Evolutionary conservation across 1,140 invertebrate genomes (phyloP).

Genomic region (Magallana gigas): DNA sequence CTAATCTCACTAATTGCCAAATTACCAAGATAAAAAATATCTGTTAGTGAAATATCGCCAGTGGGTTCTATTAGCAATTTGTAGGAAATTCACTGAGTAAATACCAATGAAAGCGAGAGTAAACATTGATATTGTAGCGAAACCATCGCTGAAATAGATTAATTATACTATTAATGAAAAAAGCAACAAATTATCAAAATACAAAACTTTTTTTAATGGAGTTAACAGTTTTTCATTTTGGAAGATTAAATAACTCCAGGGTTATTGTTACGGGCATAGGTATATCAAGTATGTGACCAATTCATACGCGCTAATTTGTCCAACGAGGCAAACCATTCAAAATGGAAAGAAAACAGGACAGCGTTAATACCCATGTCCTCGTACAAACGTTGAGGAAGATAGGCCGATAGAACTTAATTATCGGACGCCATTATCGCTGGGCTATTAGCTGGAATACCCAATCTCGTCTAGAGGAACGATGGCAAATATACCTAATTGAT

Average conservation of each 20-base stretch:
- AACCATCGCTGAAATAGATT: constrained; percentile 22
- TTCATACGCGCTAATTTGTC: constrained; percentile 9
- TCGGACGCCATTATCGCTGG: background rate
- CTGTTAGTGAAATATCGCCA: constrained; percentile 27
- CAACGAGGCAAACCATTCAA: constrained; percentile 22
- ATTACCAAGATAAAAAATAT: constrained; percentile 39
- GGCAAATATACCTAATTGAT: constrained; percentile 38
- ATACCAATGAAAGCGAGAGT: constrained; percentile 2
- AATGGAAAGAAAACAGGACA: constrained; percentile 19
- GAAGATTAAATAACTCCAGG: background rate
- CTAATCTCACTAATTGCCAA: constrained; percentile 35
- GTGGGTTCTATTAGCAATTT: constrained; percentile 24
- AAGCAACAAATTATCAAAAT: background rate
- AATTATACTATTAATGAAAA: constrained; percentile 28
- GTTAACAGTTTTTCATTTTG: constrained; percentile 2
- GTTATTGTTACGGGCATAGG: background rate
- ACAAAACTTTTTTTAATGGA: background rate
- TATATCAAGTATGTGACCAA: background rate
- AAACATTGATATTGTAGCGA: constrained; percentile 20
- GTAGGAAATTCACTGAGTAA: constrained; percentile 16
- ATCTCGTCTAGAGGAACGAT: constrained; percentile 26
- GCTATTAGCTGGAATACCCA: constrained; percentile 29
- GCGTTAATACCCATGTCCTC: constrained; percentile 7
- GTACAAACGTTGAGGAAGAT: constrained; percentile 11
- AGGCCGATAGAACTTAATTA: constrained; percentile 25